Evolutionary conservation across 2,888 invertebrate species (phyloP).

Genomic region (Priapulus caudatus): DNA sequence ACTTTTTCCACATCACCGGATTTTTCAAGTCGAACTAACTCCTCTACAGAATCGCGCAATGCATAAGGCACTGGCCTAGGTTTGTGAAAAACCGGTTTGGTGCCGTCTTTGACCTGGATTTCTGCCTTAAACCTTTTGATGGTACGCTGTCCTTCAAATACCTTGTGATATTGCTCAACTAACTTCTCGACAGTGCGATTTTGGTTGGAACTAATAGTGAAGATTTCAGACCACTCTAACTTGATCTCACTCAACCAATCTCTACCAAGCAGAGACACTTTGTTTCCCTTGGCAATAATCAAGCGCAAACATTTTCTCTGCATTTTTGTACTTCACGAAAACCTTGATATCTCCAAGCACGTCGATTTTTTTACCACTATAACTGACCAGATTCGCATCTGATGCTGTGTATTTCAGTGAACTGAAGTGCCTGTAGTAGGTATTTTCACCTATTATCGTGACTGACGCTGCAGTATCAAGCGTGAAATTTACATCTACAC

Average conservation of each 20-base stretch:
- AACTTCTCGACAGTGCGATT: too few relatives aligned
- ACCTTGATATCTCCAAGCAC: not conserved
- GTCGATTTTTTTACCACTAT: not conserved
- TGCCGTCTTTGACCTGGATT: not conserved
- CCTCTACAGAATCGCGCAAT: not conserved
- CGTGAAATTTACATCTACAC: too few relatives aligned
- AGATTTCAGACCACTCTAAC: not conserved
- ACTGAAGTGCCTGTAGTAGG: too few relatives aligned
- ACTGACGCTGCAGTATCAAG: not conserved
- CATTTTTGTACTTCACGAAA: not conserved
- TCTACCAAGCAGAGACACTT: not conserved
- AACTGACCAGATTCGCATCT: not conserved
- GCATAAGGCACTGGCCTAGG: not conserved
- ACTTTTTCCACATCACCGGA: too few relatives aligned
- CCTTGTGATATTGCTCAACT: not conserved
- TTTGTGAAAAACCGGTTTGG: slow-evolving; percentile 1
- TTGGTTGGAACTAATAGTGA: too few relatives aligned
- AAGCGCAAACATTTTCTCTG: not conserved
- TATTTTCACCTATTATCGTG: too few relatives aligned
- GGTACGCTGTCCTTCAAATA: not conserved
- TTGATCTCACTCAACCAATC: not conserved
- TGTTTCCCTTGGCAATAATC: not conserved
- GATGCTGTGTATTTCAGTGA: too few relatives aligned
- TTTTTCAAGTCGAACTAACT: too few relatives aligned
- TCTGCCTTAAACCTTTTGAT: not conserved